Base-by-base conservation (phyloP, 2,113 vertebrate species). In the Myiozetetes cayanensis region DNA sequence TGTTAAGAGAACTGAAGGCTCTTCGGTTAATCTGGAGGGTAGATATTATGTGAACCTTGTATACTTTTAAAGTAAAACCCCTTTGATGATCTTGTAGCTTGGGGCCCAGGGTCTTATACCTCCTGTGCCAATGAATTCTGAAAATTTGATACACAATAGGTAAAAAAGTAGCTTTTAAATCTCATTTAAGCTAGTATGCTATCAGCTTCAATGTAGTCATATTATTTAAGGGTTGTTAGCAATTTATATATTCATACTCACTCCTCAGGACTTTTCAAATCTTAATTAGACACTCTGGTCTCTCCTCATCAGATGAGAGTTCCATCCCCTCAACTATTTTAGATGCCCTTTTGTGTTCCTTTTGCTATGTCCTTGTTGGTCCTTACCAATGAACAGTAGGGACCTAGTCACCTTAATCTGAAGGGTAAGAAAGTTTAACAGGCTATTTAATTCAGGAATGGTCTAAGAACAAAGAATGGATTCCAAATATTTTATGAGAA, bases 111-210 rank as follows among this genome's bases (percentile, higher is more conserved):
- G 30, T 55, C 18, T 55, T 55, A 55, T 30, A 24, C 2, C 6
- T 77, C 30, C 33, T 28, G 4, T 56, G 25, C 2, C 41, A 73
- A 31, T 0, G 0, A 66, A 43, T 73, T 73, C 3, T 5, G 8
- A 18, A 65, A 74, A 19, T 85, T 74, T 30, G 47, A 46, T 61
- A 28, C 0, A 0, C 53, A 77, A 9, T 35, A 39, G 50, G 14
- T 19, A 11, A 77, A 93, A 31, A 12, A 46, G 19, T 50, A 46
- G 6, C 8, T 80, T 83, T 84, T 41, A 76, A 93, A 68, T 17
- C 15, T 81, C 8, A 27, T 85, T 70, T 85, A 85, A 73, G 4
- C 8, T 39, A n/a, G 5, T 18, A 52, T 47, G 25, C 5, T 61
- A 18, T 5, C 6, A 70, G 17, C 21, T 89, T 67, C 50, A 61